phyloP scores from a whole-genome alignment of 2,113 vertebrate species.

The Eurypyga helias region DNA sequence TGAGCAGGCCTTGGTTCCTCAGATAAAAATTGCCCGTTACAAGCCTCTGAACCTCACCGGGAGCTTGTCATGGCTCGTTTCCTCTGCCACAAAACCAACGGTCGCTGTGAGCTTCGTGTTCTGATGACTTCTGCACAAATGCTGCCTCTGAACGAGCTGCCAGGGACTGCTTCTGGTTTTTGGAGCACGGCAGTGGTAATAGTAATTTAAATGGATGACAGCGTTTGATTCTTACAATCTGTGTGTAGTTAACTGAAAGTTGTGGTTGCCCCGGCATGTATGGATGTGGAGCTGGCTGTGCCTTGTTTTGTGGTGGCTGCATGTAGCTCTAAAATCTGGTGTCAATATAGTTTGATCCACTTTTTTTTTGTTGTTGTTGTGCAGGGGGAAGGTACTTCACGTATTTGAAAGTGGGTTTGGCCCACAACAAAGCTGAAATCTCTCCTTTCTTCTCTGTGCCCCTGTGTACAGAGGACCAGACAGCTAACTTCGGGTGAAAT shows the following conservation, averaged over 20 bases:
- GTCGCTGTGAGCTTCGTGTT: neutral
- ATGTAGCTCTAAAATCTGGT: neutral
- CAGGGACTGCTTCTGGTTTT: neutral
- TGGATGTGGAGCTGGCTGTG: neutral
- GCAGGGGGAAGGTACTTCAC: neutral
- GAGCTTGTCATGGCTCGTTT: conserved; percentile 24
- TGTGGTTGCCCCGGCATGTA: rapidly evolving
- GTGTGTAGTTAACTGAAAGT: neutral
- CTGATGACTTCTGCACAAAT: conserved; percentile 21
- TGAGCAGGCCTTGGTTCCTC: conserved; percentile 1
- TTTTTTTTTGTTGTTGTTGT: neutral
- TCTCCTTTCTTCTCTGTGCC: neutral
- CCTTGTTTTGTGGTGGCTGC: neutral
- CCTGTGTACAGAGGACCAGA: neutral
- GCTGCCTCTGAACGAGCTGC: neutral
- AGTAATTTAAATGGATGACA: neutral
- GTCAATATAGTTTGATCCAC: neutral
- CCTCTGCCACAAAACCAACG: neutral
- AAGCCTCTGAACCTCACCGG: neutral
- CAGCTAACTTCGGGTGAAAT: neutral
- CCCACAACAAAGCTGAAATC: neutral
- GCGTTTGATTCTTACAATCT: neutral
- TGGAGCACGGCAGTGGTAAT: rapidly evolving
- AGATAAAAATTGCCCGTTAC: neutral
- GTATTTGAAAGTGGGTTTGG: neutral